Evolutionary conservation across 2,888 invertebrate species (phyloP).

Genomic region (Drosophila atripex): DNA sequence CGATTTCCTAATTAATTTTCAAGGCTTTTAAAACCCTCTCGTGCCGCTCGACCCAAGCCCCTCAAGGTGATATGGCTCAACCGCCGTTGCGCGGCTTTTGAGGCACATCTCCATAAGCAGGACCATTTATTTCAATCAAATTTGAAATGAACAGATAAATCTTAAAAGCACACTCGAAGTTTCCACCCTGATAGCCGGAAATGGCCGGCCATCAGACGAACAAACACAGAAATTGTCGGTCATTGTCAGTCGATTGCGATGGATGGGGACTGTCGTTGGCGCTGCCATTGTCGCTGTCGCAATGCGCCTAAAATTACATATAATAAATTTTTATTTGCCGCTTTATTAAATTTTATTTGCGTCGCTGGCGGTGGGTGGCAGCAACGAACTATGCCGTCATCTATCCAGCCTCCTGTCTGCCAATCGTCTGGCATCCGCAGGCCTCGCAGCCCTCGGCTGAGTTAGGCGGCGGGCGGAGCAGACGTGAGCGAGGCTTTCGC

Average conservation of each 20-base stretch:
- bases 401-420: conserved; percentile 38
- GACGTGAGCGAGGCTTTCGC: conserved; percentile 38
- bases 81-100: conserved; percentile 5
- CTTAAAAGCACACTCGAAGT: conserved; percentile 10
- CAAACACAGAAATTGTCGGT: conserved; percentile 69
- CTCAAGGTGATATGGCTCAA: conserved; percentile 50
- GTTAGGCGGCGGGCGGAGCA: not conserved
- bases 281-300: conserved; percentile 18
- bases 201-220: conserved; percentile 64
- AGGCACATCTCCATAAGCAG: conserved; percentile 55
- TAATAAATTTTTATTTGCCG: conserved; percentile 76
- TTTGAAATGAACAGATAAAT: conserved; percentile 52
- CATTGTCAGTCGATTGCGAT: conserved; percentile 42
- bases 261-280: conserved; percentile 6
- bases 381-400: conserved; percentile 18
- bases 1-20: conserved; percentile 60
- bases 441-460: not conserved
- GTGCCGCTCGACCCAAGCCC: too few relatives aligned
- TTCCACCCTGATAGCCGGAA: conserved; percentile 47
- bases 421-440: conserved; percentile 30
- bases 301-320: conserved; percentile 67
- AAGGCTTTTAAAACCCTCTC: conserved; percentile 31
- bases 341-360: conserved; percentile 74
- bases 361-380: conserved; percentile 13
- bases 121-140: conserved; percentile 73